Percentiles rank a stretch among this genome's conserved stretches.
phyloP scores from a whole-genome alignment of 2,797 vertebrate genomes.

The Dryobates pubescens region DNA sequence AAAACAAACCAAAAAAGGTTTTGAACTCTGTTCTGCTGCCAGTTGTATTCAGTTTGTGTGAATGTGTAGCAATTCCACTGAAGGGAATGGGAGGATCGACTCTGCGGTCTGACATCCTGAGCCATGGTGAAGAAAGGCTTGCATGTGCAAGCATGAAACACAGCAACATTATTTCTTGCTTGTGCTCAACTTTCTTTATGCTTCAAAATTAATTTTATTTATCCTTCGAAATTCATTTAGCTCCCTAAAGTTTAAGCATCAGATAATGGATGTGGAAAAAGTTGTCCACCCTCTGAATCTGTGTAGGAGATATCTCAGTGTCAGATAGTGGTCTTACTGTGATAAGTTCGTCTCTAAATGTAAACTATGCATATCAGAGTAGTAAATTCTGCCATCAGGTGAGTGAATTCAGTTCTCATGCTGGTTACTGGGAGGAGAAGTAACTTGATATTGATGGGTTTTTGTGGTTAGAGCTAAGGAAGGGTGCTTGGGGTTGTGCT shows the following conservation, averaged over 20 bases:
- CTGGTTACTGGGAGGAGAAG: not conserved
- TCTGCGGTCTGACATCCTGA: not conserved
- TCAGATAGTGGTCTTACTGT: accelerated
- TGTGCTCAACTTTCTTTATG: not conserved
- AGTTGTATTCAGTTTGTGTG: not conserved
- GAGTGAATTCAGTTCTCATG: accelerated
- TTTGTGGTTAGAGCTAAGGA: not conserved
- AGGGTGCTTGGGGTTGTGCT: not conserved
- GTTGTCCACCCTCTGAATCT: accelerated
- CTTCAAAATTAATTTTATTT: not conserved
- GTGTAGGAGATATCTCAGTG: not conserved
- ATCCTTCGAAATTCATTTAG: not conserved
- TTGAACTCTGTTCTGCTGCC: not conserved
- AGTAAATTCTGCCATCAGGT: not conserved
- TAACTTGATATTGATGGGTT: accelerated
- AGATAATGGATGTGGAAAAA: not conserved
- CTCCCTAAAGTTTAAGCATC: not conserved
- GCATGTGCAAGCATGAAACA: accelerated
- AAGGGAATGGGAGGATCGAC: not conserved
- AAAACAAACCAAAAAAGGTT: not conserved
- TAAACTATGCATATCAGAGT: not conserved
- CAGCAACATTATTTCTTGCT: not conserved
- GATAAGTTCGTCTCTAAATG: not conserved
- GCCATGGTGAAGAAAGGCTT: not conserved
- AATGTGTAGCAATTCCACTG: not conserved